Conservation (phyloP, 2,113 vertebrate genomes). For the Panurus biarmicus region DNA sequence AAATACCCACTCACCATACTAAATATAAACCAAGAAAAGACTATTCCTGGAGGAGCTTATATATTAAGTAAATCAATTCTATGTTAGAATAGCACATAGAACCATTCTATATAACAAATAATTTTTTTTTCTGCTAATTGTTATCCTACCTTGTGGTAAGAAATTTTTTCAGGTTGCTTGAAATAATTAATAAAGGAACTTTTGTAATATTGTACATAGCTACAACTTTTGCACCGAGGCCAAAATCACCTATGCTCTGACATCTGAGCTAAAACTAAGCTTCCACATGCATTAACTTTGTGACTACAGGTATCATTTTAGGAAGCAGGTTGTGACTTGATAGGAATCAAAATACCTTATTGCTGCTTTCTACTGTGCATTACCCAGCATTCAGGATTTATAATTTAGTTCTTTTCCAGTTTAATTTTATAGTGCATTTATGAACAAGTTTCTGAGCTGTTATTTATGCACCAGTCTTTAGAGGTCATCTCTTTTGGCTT, state of each 20-base stretch:
- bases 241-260: not conserved
- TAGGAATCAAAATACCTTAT: not conserved
- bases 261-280: not conserved
- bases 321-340: not conserved
- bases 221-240: not conserved
- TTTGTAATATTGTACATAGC: not conserved
- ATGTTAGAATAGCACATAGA: not conserved
- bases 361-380: not conserved
- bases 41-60: not conserved
- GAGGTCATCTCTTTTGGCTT: constrained; percentile 30
- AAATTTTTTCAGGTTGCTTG: not conserved
- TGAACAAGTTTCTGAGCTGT: not conserved
- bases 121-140: not conserved
- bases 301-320: not conserved
- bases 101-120: not conserved
- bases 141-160: not conserved
- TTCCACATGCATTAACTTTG: not conserved
- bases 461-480: not conserved
- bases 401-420: not conserved
- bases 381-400: not conserved
- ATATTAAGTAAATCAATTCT: not conserved
- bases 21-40: not conserved
- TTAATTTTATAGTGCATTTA: not conserved
- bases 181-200: not conserved
- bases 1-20: not conserved